Evolutionary conservation across 1,140 invertebrate species (phyloP).

Genomic region (Zaprionus ghesquierei): DNA sequence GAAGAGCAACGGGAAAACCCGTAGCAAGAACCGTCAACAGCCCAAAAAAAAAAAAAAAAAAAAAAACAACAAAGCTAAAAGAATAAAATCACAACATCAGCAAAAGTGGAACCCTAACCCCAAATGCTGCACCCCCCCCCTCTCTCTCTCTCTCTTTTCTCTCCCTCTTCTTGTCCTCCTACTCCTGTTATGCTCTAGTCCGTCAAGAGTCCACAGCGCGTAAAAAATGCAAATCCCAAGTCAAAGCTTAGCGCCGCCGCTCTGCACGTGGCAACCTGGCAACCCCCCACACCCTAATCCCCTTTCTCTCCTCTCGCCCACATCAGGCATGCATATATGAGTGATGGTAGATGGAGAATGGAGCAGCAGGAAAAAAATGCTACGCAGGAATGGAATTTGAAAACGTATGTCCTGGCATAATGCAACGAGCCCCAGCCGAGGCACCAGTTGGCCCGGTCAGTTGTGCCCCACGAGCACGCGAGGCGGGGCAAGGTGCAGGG

Average conservation of each 20-base stretch:
- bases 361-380: constrained; percentile 25
- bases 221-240: constrained; percentile 81
- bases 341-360: constrained; percentile 44
- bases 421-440: constrained; percentile 56
- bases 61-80: constrained; percentile 3
- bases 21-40: constrained; percentile 53
- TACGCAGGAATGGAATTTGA: constrained; percentile 76
- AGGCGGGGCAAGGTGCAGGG: neutral
- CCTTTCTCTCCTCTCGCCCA: neutral
- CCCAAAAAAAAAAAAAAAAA: constrained; percentile 5
- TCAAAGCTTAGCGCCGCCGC: constrained; percentile 74
- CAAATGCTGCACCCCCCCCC: neutral
- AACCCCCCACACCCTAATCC: constrained; percentile 31
- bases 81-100: constrained; percentile 70
- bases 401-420: constrained; percentile 77
- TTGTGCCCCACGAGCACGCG: neutral
- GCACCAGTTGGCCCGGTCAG: constrained; percentile 47
- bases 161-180: neutral
- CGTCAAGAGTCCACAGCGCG: constrained; percentile 48
- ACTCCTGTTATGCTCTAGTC: neutral
- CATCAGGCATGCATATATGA: constrained; percentile 40
- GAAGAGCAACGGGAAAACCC: constrained; percentile 44
- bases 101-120: constrained; percentile 59
- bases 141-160: neutral
- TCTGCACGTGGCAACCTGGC: constrained; percentile 69